Evolutionary conservation across 2,888 invertebrate genomes (phyloP).

Genomic region (Trypoxylon attenuatum): DNA sequence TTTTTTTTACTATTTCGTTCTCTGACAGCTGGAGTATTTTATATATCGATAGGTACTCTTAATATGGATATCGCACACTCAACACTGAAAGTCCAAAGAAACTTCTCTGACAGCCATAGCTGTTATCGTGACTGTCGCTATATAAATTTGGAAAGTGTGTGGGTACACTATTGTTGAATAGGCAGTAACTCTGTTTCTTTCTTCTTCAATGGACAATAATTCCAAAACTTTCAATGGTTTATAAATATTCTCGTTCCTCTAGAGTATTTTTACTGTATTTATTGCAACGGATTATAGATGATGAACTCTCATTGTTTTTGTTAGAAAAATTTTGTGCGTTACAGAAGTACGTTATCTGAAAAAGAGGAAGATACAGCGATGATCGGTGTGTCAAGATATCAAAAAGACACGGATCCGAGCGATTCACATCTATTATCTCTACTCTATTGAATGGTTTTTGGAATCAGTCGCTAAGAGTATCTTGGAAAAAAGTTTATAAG

Average conservation of each 20-base stretch:
- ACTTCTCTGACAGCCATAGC: constrained; percentile 44
- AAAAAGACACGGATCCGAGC: too few relatives aligned
- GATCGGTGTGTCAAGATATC: too few relatives aligned
- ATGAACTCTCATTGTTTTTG: constrained; percentile 32
- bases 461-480: too few relatives aligned
- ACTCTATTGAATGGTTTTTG: too few relatives aligned
- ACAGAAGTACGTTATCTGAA: constrained; percentile 50
- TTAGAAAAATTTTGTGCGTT: constrained; percentile 40
- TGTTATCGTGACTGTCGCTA: constrained; percentile 49
- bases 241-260: constrained; percentile 40
- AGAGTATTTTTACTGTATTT: constrained; percentile 54
- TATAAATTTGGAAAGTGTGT: constrained; percentile 42
- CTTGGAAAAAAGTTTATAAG: too few relatives aligned
- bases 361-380: too few relatives aligned
- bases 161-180: constrained; percentile 57
- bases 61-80: constrained; percentile 37
- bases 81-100: constrained; percentile 39
- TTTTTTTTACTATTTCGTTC: constrained; percentile 48
- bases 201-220: constrained; percentile 49
- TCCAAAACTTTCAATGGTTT: constrained; percentile 47
- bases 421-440: too few relatives aligned
- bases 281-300: constrained; percentile 42
- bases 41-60: constrained; percentile 33
- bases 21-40: constrained; percentile 48
- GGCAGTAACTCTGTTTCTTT: constrained; percentile 55